A percentile compares a stretch with the other conserved stretches of the same genome.
These are phyloP conservation scores for Fundulus diaphanus DNA, from an alignment of 2,797 vertebrate species.

Conservation along the genomic window DNA sequence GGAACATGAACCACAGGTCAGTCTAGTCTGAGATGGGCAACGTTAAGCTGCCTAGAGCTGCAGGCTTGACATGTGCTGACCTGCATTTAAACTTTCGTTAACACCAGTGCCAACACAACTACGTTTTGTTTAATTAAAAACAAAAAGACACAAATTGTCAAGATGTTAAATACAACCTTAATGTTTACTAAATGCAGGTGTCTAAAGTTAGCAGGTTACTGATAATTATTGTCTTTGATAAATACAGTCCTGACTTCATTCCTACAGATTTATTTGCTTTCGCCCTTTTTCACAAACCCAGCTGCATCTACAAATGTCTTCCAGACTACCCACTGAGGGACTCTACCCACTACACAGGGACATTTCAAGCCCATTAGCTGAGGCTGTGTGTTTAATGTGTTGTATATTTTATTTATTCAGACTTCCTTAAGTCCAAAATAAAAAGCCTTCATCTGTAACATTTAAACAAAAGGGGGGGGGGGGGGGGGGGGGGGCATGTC, in stretches of 20 bases:
- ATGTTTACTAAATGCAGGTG: not conserved
- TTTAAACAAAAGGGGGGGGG: not conserved
- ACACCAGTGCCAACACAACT: not conserved
- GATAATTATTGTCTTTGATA: not conserved
- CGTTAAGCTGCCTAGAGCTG: no score
- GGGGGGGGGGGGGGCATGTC: not conserved
- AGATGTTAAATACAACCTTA: not conserved
- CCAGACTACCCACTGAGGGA: not conserved
- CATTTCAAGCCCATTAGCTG: not conserved
- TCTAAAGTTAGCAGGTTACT: not conserved
- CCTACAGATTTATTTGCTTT: not conserved
- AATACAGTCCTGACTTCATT: not conserved
- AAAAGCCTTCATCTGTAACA: constrained; percentile 5
- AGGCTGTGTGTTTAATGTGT: not conserved
- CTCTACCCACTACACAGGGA: no score
- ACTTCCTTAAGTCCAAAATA: not conserved
- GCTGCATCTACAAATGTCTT: not conserved
- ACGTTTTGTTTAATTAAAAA: not conserved
- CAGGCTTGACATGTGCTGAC: no score
- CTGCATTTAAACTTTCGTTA: not conserved
- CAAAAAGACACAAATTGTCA: not conserved
- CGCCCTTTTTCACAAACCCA: no score
- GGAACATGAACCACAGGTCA: no score
- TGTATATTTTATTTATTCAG: no score
- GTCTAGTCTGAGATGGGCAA: no score